Base-by-base conservation (phyloP, 2,888 invertebrate genomes). In the Drosophila multiciliata region DNA sequence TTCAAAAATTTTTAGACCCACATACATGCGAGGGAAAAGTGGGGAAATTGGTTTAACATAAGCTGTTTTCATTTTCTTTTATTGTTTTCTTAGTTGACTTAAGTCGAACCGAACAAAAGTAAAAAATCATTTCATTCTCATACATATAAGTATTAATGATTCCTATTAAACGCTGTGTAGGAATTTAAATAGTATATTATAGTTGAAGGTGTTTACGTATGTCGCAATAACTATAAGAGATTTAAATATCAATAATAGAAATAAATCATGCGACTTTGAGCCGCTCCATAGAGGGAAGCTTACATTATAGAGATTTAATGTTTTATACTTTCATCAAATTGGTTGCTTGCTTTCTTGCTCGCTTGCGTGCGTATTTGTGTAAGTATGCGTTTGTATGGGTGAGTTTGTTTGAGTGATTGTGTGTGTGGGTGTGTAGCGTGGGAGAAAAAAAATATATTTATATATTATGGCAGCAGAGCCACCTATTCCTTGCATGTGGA, bases 401-500 rank as follows among this genome's bases (percentile, higher is more conserved):
- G 40, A 54, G 73, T 45, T 26, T 62, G 45, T 45, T 26, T 62
- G 45, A 45, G 40, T 70, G 63, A 64, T 17, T 64, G 36, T 74
- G 49, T 52, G 59, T 67, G 61, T 50, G 36, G 12, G 35, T 55
- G 42, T 55, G 36, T 64, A 66, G 66, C 40, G 55, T 57, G 36
- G 55, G 49, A 48, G 48, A 32, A 36, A 57, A 38, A 38, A 55
- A n/a, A 52, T 33, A n/a, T 53, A 58, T 53, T 11, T 17, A 26
- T 55, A 23, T 32, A 59, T 54, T n/a, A 33, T 45, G 53, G 40
- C 53, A 55, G 48, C 55, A 15, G 9, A 17, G 66, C 68, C 48
- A 60, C 45, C 89, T 95, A 95, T 91, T 95, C 95, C 92, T 94
- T 95, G 83, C 94, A 94, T 72, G 93, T 91, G 72, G 96, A 95